Base-by-base conservation (phyloP, 2,113 vertebrate species). In the Larimichthys crocea region DNA sequence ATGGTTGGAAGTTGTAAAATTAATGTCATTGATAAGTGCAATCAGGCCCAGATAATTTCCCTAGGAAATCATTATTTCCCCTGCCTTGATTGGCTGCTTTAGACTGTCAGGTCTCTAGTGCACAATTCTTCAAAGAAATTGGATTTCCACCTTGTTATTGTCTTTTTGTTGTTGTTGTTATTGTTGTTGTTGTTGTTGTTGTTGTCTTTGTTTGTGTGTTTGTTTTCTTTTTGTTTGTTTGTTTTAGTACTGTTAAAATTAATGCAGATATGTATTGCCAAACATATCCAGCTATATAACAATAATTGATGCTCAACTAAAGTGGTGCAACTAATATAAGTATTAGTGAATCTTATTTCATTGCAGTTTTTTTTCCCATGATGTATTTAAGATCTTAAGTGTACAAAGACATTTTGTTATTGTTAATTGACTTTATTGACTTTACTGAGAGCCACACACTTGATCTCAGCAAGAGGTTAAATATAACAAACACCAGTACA, bases 1-100 rank as follows among this genome's bases (percentile, higher is more conserved):
- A 46, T 84, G 71, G 49, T 52, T 76, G 67, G 65, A 52, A 49
- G 61, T 74, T 76, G 63, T 70, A 53, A 70, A 85, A 83, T 90
- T 89, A 93, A 91, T 63, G 72, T 62, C 82, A 91, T 70, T 89
- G 73, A 79, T 91, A 88, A 84, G 70, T 86, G 79, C 80, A 93
- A 92, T 94, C 86, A 91, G 83, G 65, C 80, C 64, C 57, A 80
- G 64, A 65, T 93, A 73, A 89, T 91, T 92, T 90, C 42, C 77
- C 24, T 29, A 40, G 62, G 72, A 88, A 88, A 83, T 74, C 60
- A 19, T 65, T 10, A 75, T 82, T 88, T 46, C 2, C 61, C 29
- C 22, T 56, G 14, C 24, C 72, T 79, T 89, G 88, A 93, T 93
- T 93, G 78, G 56, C 85, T 79, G 64, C 85, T 81, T 71, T 42